Evolutionary conservation across 2,113 vertebrate genomes (phyloP).

Genomic region (Charina bottae): DNA sequence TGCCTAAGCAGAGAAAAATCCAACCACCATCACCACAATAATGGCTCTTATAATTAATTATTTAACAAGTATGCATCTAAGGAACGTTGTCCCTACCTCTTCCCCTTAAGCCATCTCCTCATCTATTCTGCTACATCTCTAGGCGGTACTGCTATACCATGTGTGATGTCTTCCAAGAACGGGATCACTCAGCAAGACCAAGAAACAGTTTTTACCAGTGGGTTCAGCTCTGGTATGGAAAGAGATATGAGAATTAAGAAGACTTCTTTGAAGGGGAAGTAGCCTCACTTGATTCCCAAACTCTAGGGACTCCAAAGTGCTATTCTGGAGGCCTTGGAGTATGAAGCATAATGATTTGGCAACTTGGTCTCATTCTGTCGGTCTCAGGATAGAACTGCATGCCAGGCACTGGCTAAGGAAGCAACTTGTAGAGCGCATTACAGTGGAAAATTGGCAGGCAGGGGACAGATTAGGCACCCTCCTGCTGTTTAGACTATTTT

Average conservation of each 20-base stretch:
- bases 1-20: constrained; percentile 54
- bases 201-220: constrained; percentile 45
- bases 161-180: constrained; percentile 50
- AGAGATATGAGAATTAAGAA: background rate
- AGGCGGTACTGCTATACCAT: constrained; percentile 49
- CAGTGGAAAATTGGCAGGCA: background rate
- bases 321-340: constrained; percentile 23
- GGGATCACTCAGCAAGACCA: constrained; percentile 54
- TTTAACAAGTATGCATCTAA: constrained; percentile 52
- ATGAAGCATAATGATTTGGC: constrained; percentile 2
- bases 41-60: constrained; percentile 65
- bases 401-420: background rate
- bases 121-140: constrained; percentile 48
- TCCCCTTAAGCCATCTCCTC: constrained; percentile 49
- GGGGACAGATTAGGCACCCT: background rate
- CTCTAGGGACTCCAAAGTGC: constrained; percentile 41
- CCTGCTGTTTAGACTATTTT: background rate
- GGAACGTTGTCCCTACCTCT: constrained; percentile 44
- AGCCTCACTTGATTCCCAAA: constrained; percentile 31
- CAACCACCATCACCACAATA: constrained; percentile 28
- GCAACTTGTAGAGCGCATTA: background rate
- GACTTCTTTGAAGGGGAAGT: constrained; percentile 42
- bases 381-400: background rate
- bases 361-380: background rate
- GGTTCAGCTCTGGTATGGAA: constrained; percentile 6